Evolutionary conservation across 2,113 vertebrate genomes (phyloP).

Genomic region (Trogon surrucura): DNA sequence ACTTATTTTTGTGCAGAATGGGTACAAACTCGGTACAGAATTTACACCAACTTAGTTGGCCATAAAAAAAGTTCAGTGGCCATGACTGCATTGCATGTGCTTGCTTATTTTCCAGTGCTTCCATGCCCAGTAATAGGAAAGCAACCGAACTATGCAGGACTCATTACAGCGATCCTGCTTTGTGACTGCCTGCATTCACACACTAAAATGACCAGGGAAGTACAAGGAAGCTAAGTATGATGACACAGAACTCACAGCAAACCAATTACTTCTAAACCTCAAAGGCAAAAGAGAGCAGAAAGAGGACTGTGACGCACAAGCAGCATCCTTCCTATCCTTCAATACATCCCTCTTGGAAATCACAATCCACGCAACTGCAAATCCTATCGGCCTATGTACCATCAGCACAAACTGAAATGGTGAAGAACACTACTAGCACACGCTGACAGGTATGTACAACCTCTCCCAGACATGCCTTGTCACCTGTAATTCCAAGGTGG

Average conservation of each 20-base stretch:
- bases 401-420: not conserved
- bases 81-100: rapidly evolving
- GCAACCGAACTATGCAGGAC: not conserved
- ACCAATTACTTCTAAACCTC: not conserved
- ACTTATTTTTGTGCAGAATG: not conserved
- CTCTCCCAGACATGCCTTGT: not conserved
- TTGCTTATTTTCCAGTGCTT: not conserved
- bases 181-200: not conserved
- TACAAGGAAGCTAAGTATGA: not conserved
- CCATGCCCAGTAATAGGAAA: not conserved
- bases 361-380: not conserved
- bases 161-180: not conserved
- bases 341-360: not conserved
- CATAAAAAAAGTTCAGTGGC: not conserved
- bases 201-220: not conserved
- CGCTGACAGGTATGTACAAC: not conserved
- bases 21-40: not conserved
- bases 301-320: not conserved
- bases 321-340: not conserved
- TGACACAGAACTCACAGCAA: not conserved
- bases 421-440: not conserved
- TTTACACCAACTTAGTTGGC: not conserved
- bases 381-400: not conserved
- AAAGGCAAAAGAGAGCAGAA: not conserved
- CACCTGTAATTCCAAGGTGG: not conserved